Percentiles rank a stretch among this genome's conserved stretches.
Evolutionary conservation across 2,113 vertebrate species (phyloP).

Genomic region (Sebastes fasciatus): DNA sequence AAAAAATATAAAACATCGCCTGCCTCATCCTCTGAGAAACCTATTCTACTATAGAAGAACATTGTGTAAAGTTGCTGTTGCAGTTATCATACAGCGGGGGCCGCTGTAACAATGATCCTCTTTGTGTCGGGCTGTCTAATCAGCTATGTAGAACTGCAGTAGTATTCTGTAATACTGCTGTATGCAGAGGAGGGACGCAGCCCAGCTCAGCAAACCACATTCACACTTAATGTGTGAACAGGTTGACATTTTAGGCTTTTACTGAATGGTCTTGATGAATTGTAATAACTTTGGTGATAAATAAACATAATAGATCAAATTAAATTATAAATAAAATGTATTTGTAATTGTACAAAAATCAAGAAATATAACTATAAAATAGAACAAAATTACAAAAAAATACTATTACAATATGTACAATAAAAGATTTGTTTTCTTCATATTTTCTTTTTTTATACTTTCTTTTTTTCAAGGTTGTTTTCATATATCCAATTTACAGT

Average conservation of each 20-base stretch:
- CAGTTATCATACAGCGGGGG: constrained; percentile 38
- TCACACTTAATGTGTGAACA: not conserved
- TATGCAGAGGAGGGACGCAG: constrained; percentile 77
- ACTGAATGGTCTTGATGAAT: not conserved
- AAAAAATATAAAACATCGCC: not conserved
- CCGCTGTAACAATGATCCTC: constrained; percentile 78
- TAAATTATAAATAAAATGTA: too few relatives aligned
- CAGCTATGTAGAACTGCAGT: constrained; percentile 78
- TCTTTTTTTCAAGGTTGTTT: too few relatives aligned
- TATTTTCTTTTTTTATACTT: too few relatives aligned
- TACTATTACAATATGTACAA: too few relatives aligned
- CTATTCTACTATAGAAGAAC: not conserved
- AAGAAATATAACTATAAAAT: too few relatives aligned
- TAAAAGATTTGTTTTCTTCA: too few relatives aligned
- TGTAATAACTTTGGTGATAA: not conserved
- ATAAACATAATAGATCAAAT: too few relatives aligned
- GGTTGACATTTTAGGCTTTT: not conserved
- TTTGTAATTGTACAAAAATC: too few relatives aligned
- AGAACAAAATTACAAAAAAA: too few relatives aligned
- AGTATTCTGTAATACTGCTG: constrained; percentile 80
- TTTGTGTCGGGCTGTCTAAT: constrained; percentile 78
- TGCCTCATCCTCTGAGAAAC: not conserved
- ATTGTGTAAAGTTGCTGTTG: not conserved
- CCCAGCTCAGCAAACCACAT: constrained; percentile 65
- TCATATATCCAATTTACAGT: too few relatives aligned